These are phyloP conservation scores for Albula goreensis DNA, from an alignment of 2,113 vertebrate species.

Conservation along the genomic window DNA sequence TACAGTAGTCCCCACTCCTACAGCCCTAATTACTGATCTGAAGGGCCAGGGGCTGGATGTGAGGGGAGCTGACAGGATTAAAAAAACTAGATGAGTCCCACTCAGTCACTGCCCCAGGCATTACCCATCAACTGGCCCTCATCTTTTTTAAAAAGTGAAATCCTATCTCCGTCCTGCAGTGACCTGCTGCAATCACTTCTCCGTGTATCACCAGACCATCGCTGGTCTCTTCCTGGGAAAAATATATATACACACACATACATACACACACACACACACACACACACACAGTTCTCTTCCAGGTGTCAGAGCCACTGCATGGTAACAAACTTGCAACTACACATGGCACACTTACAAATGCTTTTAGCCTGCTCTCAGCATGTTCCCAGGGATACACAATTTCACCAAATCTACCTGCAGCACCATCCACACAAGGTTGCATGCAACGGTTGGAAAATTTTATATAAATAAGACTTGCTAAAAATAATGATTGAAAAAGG, in stretches of 20 bases:
- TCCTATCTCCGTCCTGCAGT: conserved; percentile 5
- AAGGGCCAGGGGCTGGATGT: conserved; percentile 20
- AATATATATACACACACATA: background rate
- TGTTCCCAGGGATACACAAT: background rate
- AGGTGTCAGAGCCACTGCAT: background rate
- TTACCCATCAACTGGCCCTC: conserved; percentile 16
- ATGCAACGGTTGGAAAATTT: background rate
- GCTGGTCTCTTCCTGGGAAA: background rate
- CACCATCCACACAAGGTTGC: background rate
- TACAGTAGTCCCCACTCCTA: conserved; percentile 4
- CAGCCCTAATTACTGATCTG: conserved; percentile 27
- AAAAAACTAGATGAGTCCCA: conserved; percentile 22
- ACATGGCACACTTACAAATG: background rate
- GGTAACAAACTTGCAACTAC: background rate
- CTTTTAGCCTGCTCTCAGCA: background rate
- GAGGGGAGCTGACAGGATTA: conserved; percentile 27
- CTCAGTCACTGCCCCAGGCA: background rate
- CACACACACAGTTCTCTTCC: background rate
- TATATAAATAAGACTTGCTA: background rate
- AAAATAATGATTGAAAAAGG: background rate
- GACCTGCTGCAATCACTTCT: conserved; percentile 14
- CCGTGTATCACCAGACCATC: background rate
- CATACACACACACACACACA: no score
- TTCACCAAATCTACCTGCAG: background rate
- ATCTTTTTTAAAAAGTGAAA: conserved; percentile 17